These are phyloP conservation scores for Pseudochirops cupreus DNA, from an alignment of 2,797 vertebrate species.

Conservation along the genomic window DNA sequence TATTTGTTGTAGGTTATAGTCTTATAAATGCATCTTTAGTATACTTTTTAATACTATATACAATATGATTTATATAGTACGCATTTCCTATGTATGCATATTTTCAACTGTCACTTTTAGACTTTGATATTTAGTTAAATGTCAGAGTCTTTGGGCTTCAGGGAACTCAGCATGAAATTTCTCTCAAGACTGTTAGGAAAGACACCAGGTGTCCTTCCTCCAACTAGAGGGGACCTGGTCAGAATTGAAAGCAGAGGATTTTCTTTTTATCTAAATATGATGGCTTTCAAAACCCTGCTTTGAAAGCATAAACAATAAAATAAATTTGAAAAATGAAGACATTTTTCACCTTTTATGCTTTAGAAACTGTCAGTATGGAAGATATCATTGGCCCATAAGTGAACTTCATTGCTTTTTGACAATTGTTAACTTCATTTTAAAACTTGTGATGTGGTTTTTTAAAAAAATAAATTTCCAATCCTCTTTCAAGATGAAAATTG, in stretches of 20 bases:
- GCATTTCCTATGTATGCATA: not conserved
- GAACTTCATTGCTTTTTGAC: not conserved
- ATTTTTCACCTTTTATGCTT: not conserved
- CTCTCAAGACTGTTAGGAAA: slow-evolving; percentile 59
- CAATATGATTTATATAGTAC: not conserved
- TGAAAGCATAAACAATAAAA: slow-evolving; percentile 68
- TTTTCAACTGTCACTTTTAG: slow-evolving; percentile 20
- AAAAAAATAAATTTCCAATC: not conserved
- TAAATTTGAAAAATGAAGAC: no score
- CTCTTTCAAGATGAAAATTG: not conserved
- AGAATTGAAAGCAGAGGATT: slow-evolving; percentile 39
- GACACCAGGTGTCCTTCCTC: slow-evolving; percentile 47
- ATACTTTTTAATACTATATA: not conserved
- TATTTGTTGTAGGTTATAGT: not conserved
- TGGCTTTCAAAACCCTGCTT: slow-evolving; percentile 69
- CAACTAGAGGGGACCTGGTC: slow-evolving; percentile 34
- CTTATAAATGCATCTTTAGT: not conserved
- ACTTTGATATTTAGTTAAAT: slow-evolving; percentile 72
- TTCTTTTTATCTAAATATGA: slow-evolving; percentile 75
- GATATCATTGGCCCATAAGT: not conserved
- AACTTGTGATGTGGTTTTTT: not conserved
- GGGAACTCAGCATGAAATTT: slow-evolving; percentile 64
- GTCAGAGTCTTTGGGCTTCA: slow-evolving; percentile 65
- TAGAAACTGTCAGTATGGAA: not conserved
- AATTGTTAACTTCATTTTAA: not conserved